A percentile compares a stretch with the other conserved stretches of the same genome.
These are phyloP conservation scores for Chrysolophus pictus DNA, from an alignment of 2,797 vertebrate species.

Conservation along the genomic window DNA sequence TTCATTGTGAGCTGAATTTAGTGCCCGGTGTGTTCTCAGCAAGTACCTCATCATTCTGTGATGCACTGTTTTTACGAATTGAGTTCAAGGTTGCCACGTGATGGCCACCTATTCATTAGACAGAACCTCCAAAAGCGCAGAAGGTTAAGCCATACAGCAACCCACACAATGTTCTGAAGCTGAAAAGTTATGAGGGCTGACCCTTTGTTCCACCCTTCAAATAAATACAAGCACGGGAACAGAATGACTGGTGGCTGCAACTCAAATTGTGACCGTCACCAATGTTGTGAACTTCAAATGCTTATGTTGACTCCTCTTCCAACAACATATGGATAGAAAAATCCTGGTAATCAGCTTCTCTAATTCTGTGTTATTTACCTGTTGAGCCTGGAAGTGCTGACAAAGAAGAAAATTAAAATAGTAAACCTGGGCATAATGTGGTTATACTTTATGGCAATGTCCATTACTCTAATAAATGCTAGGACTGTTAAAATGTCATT, in stretches of 20 bases:
- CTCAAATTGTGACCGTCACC: background rate
- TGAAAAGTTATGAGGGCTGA: background rate
- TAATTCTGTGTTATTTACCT: background rate
- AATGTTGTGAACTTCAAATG: accelerated
- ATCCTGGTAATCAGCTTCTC: background rate
- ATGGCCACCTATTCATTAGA: background rate
- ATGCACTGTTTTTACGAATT: accelerated
- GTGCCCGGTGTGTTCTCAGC: background rate
- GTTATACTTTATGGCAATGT: background rate
- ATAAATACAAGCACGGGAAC: background rate
- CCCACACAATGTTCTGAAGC: background rate
- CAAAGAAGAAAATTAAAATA: background rate
- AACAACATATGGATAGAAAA: accelerated
- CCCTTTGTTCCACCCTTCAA: background rate
- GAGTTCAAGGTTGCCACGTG: accelerated
- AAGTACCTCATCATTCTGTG: background rate
- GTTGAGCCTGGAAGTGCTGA: background rate
- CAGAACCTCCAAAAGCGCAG: background rate
- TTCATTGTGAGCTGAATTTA: background rate
- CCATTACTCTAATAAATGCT: background rate
- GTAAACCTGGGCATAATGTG: background rate
- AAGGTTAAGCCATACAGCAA: slow-evolving; percentile 16
- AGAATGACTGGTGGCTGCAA: background rate
- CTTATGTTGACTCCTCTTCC: background rate
- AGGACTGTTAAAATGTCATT: background rate